Percentiles rank a stretch among this genome's conserved stretches.
phyloP scores from a whole-genome alignment of 2,888 invertebrate genomes.

The Drymonia ruficornis region DNA sequence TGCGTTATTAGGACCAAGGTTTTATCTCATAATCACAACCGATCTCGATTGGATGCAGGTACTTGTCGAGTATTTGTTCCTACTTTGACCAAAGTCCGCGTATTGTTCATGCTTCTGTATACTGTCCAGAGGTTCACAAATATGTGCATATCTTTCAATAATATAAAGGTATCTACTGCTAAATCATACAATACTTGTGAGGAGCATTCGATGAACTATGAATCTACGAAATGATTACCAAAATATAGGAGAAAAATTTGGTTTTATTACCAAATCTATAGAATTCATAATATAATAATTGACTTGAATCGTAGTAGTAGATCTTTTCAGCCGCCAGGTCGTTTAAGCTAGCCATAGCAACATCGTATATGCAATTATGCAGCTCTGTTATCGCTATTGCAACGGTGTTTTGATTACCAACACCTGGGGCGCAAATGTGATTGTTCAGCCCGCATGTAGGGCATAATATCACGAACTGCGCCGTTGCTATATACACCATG shows the following conservation, averaged over 20 bases:
- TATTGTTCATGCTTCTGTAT: background rate
- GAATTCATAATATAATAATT: too few relatives aligned
- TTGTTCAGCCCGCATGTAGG: slow-evolving; percentile 47
- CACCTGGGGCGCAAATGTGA: slow-evolving; percentile 64
- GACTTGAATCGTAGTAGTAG: background rate
- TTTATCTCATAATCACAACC: slow-evolving; percentile 12
- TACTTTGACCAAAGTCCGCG: background rate
- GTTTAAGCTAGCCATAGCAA: slow-evolving; percentile 35
- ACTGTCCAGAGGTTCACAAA: background rate
- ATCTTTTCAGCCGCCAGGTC: background rate
- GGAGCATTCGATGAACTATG: too few relatives aligned
- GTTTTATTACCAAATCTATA: background rate
- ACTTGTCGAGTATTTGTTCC: background rate
- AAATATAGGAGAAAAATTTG: too few relatives aligned
- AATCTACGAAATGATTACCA: too few relatives aligned
- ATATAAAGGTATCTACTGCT: background rate
- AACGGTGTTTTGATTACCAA: slow-evolving; percentile 57
- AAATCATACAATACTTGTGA: too few relatives aligned
- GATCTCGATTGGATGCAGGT: slow-evolving; percentile 1
- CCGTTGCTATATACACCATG: slow-evolving; percentile 45
- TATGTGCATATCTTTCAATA: background rate
- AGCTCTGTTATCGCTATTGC: slow-evolving; percentile 43
- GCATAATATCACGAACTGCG: slow-evolving; percentile 58
- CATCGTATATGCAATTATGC: slow-evolving; percentile 32
- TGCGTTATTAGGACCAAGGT: slow-evolving; percentile 16